A percentile compares a stretch with the other conserved stretches of the same genome.
Evolutionary conservation across 2,797 vertebrate species (phyloP).

Genomic region (Eulemur albifrons): DNA sequence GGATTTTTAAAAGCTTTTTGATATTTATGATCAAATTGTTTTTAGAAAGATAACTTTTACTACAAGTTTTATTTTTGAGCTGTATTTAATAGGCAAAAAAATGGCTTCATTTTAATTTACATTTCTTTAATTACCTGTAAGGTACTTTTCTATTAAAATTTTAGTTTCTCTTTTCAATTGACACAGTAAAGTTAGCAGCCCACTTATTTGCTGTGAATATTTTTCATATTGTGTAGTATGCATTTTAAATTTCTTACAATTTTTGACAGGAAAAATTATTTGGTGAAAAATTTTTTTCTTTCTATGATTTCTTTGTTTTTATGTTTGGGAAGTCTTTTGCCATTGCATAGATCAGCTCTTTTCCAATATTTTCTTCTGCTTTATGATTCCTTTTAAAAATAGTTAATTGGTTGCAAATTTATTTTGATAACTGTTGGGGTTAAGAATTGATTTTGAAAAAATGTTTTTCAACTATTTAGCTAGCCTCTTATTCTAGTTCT

Average conservation of each 20-base stretch:
- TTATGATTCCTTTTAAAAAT: neutral
- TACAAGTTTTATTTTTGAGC: neutral
- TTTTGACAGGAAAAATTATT: neutral
- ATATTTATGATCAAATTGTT: neutral
- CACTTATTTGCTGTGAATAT: neutral
- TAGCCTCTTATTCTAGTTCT: neutral
- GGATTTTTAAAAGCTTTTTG: neutral
- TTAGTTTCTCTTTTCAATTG: conserved; percentile 10
- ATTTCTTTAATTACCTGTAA: conserved; percentile 13
- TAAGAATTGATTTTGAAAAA: neutral
- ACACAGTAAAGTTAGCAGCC: neutral
- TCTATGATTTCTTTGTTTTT: conserved; percentile 14
- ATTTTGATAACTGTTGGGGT: neutral
- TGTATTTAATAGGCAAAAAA: neutral
- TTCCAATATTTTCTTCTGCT: conserved; percentile 1
- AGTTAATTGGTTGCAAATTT: neutral
- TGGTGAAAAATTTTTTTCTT: neutral
- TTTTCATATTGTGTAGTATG: neutral
- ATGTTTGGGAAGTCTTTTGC: neutral
- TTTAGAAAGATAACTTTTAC: conserved; percentile 14
- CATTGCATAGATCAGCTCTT: neutral
- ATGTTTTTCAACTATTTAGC: neutral
- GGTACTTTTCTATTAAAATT: conserved; percentile 26
- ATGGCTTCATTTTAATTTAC: neutral
- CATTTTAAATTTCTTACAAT: neutral